phyloP scores from a whole-genome alignment of 2,888 invertebrate genomes.

The Protophormia terraenovae region DNA sequence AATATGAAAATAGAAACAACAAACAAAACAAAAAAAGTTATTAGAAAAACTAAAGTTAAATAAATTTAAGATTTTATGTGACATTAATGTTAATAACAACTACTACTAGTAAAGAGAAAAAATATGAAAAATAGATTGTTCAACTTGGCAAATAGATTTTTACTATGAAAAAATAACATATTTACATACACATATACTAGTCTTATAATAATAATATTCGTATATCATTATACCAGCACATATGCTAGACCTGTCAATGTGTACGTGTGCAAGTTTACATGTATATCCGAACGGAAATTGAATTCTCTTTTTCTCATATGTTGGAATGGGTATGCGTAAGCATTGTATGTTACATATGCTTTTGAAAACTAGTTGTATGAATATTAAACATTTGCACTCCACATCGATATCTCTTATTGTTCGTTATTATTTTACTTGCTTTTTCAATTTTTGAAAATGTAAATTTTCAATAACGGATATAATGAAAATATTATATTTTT shows the following conservation, averaged over 20 bases:
- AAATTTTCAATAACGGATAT: slow-evolving; percentile 44
- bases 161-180: background rate
- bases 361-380: slow-evolving; percentile 2
- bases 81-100: background rate
- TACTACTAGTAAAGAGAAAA: background rate
- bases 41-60: slow-evolving; percentile 3
- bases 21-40: background rate
- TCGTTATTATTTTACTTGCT: background rate
- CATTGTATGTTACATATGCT: background rate
- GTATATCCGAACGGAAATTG: slow-evolving; percentile 68
- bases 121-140: background rate
- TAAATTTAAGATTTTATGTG: slow-evolving; percentile 23
- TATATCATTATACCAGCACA: background rate
- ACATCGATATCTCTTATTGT: background rate
- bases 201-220: background rate
- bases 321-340: slow-evolving; percentile 4
- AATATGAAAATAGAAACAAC: background rate
- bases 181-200: background rate
- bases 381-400: slow-evolving; percentile 32
- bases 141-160: background rate
- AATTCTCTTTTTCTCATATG: slow-evolving; percentile 63
- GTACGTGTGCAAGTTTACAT: background rate
- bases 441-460: slow-evolving; percentile 25
- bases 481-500: slow-evolving; percentile 14
- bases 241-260: slow-evolving; percentile 25